Evolutionary conservation across 1,140 invertebrate genomes (phyloP).

Genomic region (Drosophila athabasca): DNA sequence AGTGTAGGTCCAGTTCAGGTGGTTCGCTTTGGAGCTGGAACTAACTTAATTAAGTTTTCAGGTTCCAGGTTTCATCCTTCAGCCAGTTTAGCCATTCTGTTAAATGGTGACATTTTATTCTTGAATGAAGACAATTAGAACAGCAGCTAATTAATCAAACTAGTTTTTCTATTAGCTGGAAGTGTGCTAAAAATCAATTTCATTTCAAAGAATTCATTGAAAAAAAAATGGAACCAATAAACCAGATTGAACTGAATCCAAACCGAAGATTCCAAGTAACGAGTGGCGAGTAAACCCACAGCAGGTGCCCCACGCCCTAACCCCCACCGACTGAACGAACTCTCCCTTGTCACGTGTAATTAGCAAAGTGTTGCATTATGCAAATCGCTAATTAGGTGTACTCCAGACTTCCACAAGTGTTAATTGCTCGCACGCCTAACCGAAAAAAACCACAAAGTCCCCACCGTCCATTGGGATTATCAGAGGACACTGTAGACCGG

Average conservation of each 20-base stretch:
- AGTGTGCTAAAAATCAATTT: constrained; percentile 27
- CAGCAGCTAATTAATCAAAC: constrained; percentile 19
- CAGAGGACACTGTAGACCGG: no score
- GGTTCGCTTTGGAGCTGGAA: no score
- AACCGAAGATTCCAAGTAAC: not conserved
- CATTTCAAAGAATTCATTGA: constrained; percentile 28
- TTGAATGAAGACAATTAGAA: constrained; percentile 12
- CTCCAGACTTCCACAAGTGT: constrained; percentile 58
- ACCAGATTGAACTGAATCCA: constrained; percentile 38
- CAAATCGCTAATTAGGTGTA: constrained; percentile 59
- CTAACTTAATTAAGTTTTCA: no score
- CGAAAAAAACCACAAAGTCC: constrained; percentile 18
- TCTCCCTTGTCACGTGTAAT: constrained; percentile 69
- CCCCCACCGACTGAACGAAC: constrained; percentile 15
- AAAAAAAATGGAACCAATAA: constrained; percentile 13
- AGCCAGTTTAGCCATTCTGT: no score
- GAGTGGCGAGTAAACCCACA: constrained; percentile 6
- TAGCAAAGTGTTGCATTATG: constrained; percentile 51
- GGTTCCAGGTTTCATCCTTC: no score
- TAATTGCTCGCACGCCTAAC: constrained; percentile 51
- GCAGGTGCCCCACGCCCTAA: constrained; percentile 1
- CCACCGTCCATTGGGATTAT: not conserved
- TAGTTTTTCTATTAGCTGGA: constrained; percentile 41
- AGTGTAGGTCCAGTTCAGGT: not conserved
- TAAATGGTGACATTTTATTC: constrained; percentile 8